Percentiles rank a stretch among this genome's conserved stretches.
Conservation (phyloP, 92 coral and sea anemone species). For the Pocillopora meandrina region DNA sequence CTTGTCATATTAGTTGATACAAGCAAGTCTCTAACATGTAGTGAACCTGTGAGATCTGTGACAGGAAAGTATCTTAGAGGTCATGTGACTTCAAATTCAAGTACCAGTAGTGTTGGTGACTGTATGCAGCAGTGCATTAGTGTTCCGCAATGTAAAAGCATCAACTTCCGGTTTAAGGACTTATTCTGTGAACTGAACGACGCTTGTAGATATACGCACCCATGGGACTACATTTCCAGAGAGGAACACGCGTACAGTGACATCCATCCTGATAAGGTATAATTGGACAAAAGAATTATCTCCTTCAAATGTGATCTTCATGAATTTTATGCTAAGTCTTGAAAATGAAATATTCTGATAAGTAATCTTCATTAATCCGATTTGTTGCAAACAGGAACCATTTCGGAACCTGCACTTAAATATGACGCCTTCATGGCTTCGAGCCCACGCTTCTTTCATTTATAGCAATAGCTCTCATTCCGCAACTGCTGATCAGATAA, state of each 20-base stretch:
- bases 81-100: neutral
- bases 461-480: neutral
- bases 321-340: too few relatives aligned
- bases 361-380: too few relatives aligned
- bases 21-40: neutral
- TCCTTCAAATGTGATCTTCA: too few relatives aligned
- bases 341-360: too few relatives aligned
- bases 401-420: neutral
- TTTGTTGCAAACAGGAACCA: neutral
- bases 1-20: neutral
- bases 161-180: constrained; percentile 4
- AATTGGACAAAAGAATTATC: neutral
- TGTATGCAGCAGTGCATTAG: neutral
- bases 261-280: neutral
- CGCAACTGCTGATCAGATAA: constrained; percentile 25
- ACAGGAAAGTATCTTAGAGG: neutral
- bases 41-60: neutral
- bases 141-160: neutral
- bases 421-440: constrained; percentile 35
- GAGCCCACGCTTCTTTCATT: constrained; percentile 17
- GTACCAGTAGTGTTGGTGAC: neutral
- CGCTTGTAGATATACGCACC: neutral
- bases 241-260: constrained; percentile 6
- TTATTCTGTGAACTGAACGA: neutral
- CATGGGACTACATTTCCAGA: neutral